Evolutionary conservation across 2,888 invertebrate genomes (phyloP), one percentile per base, ranked within the genome.

Genomic region (Ormyrus pomaceus): DNA sequence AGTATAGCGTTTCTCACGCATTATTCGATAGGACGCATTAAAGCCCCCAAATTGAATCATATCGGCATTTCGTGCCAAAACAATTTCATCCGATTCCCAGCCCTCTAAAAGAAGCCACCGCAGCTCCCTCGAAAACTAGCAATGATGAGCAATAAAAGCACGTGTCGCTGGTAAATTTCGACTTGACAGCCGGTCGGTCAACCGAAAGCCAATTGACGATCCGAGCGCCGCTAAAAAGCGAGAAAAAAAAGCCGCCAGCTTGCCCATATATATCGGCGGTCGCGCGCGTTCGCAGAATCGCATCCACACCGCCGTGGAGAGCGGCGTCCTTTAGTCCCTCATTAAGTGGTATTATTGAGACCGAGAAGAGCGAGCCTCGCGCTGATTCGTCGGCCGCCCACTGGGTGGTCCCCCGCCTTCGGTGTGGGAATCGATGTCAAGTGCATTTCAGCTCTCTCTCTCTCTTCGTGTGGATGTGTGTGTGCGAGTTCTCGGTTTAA

Each of bases 351-450:
- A 72, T 75, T 64, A 74, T 79, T 62, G 62, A 74, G 50, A 13
- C 34, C 50, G 77, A 34, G 55, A 66, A 59, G 64, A 64, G 45
- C 46, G 19, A 66, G 74, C 13, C 81, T 77, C 75, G 70, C 72
- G 72, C 80, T 66, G 80, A 76, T 76, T 71, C 78, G 74, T n/a
- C 19, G 19, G 19, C 19, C 66, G 55, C 53, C 53, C 58, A 53
- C 84, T 85, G 86, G 87, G 87, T 88, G 87, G 87, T 87, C 86
- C 83, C 55, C 66, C 69, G 55, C 46, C 77, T 19, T 19, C 19
- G 68, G 46, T 69, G 66, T 62, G 72, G 73, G 78, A 77, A 83
- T 85, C 85, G 84, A 84, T 84, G 86, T 86, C 87, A 85, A 86
- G 83, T 83, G 79, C 34, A 13, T 84, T 84, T 61, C 84, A 86